phyloP scores from a whole-genome alignment of 2,888 invertebrate species.

The Scaptodrosophila latifasciaeformis region DNA sequence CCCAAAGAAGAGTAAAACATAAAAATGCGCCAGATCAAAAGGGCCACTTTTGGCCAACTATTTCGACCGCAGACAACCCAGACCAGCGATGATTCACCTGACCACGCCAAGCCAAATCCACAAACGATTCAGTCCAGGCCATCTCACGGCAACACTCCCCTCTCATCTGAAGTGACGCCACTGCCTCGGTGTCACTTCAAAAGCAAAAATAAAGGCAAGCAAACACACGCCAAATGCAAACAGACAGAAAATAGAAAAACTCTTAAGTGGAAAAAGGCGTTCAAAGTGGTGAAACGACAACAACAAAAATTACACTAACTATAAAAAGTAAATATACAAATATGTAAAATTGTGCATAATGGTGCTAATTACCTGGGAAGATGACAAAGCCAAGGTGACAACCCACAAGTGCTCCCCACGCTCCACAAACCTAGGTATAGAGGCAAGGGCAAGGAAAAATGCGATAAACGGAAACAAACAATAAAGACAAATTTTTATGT shows the following conservation, averaged over 20 bases:
- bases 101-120: not conserved
- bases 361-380: conserved; percentile 64
- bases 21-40: conserved; percentile 51
- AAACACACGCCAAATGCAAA: conserved; percentile 26
- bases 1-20: conserved; percentile 44
- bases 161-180: too few relatives aligned
- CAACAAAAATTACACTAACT: not conserved
- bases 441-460: not conserved
- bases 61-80: too few relatives aligned
- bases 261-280: conserved; percentile 33
- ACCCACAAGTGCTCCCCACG: not conserved
- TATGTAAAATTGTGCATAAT: conserved; percentile 61
- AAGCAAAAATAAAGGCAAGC: conserved; percentile 12
- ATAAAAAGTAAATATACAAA: conserved; percentile 55
- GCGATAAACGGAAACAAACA: conserved; percentile 55
- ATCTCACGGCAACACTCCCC: too few relatives aligned
- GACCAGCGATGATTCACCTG: conserved; percentile 44
- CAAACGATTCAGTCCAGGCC: too few relatives aligned
- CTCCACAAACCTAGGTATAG: not conserved
- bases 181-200: too few relatives aligned
- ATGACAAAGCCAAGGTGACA: conserved; percentile 12
- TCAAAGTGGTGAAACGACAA: conserved; percentile 10
- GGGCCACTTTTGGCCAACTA: too few relatives aligned
- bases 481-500: conserved; percentile 67
- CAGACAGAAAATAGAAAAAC: conserved; percentile 29